Evolutionary conservation across 2,888 invertebrate species (phyloP).

Genomic region (Adineta ricciae): DNA sequence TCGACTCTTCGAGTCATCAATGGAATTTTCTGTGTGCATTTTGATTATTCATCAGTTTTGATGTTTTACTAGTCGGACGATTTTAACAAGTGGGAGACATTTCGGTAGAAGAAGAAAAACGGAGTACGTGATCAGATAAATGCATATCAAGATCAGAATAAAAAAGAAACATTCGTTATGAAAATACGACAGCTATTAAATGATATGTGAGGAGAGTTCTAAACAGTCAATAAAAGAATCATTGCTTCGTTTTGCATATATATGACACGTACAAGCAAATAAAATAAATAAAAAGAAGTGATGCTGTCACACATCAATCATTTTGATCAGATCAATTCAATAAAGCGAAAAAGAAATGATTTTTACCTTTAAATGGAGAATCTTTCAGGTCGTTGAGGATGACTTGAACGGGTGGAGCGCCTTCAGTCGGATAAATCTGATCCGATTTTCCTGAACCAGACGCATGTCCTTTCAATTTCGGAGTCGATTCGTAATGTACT

Average conservation of each 20-base stretch:
- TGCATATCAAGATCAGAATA: neutral
- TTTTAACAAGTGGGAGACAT: neutral
- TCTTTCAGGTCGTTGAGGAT: neutral
- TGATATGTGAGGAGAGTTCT: neutral
- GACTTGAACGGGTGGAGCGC: neutral
- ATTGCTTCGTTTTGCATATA: neutral
- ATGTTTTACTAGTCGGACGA: neutral
- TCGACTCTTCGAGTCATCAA: neutral
- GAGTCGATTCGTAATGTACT: neutral
- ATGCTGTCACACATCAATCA: neutral
- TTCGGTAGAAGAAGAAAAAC: neutral
- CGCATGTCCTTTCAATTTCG: neutral
- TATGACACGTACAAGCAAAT: neutral
- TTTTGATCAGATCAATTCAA: neutral
- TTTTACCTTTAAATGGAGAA: conserved; percentile 16
- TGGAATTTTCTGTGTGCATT: neutral
- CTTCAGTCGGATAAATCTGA: neutral
- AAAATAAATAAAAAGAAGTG: neutral
- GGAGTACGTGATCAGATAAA: neutral
- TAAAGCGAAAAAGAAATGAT: too few species aligned
- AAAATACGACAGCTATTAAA: neutral
- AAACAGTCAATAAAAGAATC: neutral
- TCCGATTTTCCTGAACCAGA: neutral
- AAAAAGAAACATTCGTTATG: neutral
- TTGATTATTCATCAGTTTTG: neutral